Base-by-base conservation (phyloP, 2,888 invertebrate species). In the Drosophila quinaria region DNA sequence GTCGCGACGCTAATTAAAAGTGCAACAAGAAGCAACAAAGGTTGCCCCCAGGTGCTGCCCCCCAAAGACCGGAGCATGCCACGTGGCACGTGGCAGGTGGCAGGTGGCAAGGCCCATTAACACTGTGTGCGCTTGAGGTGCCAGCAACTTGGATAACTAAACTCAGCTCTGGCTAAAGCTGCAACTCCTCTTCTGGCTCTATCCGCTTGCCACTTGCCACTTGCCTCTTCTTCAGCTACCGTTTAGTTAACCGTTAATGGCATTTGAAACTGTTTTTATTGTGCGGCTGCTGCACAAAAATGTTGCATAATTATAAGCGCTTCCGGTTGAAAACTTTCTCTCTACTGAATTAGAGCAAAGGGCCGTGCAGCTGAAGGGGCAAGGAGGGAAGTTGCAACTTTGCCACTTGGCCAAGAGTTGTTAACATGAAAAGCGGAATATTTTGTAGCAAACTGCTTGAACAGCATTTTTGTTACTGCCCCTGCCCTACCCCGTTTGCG, bases 231-330 rank as follows among this genome's bases (percentile, higher is more conserved):
- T 19, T 44, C 52, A 52, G 61, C 47, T 64, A 64, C 79, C 86
- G 72, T 83, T 86, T 87, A 85, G 83, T 80, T 87, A 86, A 86
- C 86, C 83, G 83, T 86, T 86, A 87, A 86, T 86, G 81, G 85
- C 85, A 86, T 86, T 86, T 87, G 85, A 81, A 87, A 87, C 75
- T 81, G 87, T 87, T 78, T 85, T 81, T 80, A 77, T 87, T 79
- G 77, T 87, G 77, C 58, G 81, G 69, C 66, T 67, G 73, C 55
- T 68, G 82, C 82, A 85, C 82, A 84, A 81, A 86, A 86, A 86
- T 86, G 86, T 87, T 85, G 84, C 84, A 86, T 86, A 86, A 86
- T 86, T 86, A 83, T 81, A 78, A 87, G 83, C 87, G 74, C 72
- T 83, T 83, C 81, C 84, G 81, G 70, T 78, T 80, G 70, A 70